Base-by-base conservation (phyloP, 2,888 invertebrate species). In the Hydrotaea diabolus region DNA sequence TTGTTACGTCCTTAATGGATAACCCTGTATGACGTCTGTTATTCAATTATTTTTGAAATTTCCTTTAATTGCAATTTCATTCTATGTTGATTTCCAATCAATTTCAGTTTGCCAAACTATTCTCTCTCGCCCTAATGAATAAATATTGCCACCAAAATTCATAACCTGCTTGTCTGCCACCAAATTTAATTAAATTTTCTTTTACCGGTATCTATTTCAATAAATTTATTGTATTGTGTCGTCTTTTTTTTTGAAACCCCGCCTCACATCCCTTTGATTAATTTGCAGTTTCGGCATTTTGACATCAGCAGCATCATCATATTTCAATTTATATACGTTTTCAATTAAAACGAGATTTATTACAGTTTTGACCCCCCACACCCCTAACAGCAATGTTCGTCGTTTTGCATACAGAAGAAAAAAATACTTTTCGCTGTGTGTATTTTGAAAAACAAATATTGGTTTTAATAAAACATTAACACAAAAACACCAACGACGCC, bases 271-370 rank as follows among this genome's bases (percentile, higher is more conserved):
- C 7, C 31, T 69, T 69, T 69, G 69, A 69, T 69, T 69, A 69
- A 69, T 69, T 69, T 46, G 39, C 46, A 69, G 21, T 43, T 69
- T 23, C 46, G 15, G 46, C 23, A 43, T 43, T 69, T 69, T 46
- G 69, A 69, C 69, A 69, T 15, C 69, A 23, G 43, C 39, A 7
- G 7, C 39, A 66, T 23, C 59, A 59, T 66, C 39, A 66, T 66
- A 66, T 66, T 66, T 66, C 66, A 21, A 69, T 23, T 23, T 43
- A 69, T 69, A 46, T 69, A 21, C 69, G 43, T 43, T 69, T 69
- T 46, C 69, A 69, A 69, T 69, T 69, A 69, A 69, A 69, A 43
- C 69, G 23, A 69, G 69, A 69, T 69, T 69, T 69, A 69, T 69
- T 46, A 69, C 39, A 9, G 21, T 55, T 53, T 55, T 55, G 31